These are phyloP conservation scores for Tapirus terrestris DNA, from an alignment of 2,113 vertebrate genomes.

Conservation along the genomic window DNA sequence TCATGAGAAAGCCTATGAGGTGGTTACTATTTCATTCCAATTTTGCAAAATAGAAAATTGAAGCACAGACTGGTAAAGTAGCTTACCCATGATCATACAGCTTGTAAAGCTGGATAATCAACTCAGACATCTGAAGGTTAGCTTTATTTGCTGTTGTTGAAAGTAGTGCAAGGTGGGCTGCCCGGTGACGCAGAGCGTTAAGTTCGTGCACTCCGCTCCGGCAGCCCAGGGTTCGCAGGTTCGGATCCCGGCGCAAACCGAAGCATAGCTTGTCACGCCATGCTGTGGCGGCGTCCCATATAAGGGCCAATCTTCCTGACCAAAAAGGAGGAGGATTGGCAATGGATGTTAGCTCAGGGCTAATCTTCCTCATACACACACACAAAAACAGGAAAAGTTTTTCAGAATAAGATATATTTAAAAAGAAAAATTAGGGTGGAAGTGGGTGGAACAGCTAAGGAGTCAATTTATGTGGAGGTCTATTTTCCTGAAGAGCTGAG, in stretches of 20 bases:
- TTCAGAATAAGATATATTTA: conserved; percentile 5
- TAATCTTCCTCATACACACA: too few relatives aligned
- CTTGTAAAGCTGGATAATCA: background rate
- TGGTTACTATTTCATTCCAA: background rate
- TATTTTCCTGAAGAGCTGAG: background rate
- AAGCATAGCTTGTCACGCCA: too few relatives aligned
- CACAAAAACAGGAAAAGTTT: background rate
- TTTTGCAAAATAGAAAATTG: background rate
- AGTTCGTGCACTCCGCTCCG: too few relatives aligned
- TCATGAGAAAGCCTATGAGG: conserved; percentile 25
- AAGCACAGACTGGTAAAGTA: background rate
- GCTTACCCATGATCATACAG: background rate
- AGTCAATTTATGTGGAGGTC: background rate
- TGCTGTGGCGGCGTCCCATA: too few relatives aligned
- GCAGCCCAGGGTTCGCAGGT: too few relatives aligned
- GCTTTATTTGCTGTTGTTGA: background rate
- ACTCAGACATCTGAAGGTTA: background rate
- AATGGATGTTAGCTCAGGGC: too few relatives aligned
- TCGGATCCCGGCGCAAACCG: too few relatives aligned
- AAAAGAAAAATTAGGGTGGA: background rate
- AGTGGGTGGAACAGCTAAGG: background rate
- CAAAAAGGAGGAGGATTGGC: too few relatives aligned
- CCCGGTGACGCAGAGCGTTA: too few relatives aligned
- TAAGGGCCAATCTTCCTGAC: too few relatives aligned
- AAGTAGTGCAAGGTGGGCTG: background rate